Base-by-base conservation (phyloP, 1,140 invertebrate species). In the Bombyx mandarina region DNA sequence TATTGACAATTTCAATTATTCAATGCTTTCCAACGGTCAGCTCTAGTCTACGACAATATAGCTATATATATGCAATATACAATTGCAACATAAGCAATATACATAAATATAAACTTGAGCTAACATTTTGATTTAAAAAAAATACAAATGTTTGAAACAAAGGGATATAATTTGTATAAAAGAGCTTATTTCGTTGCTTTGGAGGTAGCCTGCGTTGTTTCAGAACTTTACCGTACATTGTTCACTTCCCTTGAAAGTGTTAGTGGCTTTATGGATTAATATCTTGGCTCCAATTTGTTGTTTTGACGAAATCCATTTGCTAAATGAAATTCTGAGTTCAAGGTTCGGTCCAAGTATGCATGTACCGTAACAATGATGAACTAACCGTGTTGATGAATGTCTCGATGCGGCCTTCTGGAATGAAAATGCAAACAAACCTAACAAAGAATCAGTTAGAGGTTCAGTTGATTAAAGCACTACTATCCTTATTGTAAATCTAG, bases 201-300 rank as follows among this genome's bases (percentile, higher is more conserved):
- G 61, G 52, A 67, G 60, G 66, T 63, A 66, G 67, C 63, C 66
- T 75, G 71, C 64, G 72, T 75, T 75, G 73, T 76, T 72, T 78
- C 56, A 64, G 67, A 77, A 75, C 69, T 78, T 75, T 70, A 66
- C 64, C 62, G 69, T 70, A 75, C 60, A 62, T 65, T 71, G 72
- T 77, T 69, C 73, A 69, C 63, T 71, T 71, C 65, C 63, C 67
- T 50, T 63, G 56, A 58, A 75, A 69, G 72, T 57, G 69, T 63
- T 70, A 66, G 50, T 51, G 63, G 26, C 43, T 52, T 73, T 73
- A 77, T 73, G 69, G 63, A 77, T 73, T 71, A 65, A 9, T 52
- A 52, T 52, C 43, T 52, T 12, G 51, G 35, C n/a, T 51, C 43
- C 51, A 22, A 52, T 52, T 52, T 52, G 22, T 26, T 52, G 35